Base-by-base conservation (phyloP, 2,888 invertebrate genomes). In the Carabus problematicus region DNA sequence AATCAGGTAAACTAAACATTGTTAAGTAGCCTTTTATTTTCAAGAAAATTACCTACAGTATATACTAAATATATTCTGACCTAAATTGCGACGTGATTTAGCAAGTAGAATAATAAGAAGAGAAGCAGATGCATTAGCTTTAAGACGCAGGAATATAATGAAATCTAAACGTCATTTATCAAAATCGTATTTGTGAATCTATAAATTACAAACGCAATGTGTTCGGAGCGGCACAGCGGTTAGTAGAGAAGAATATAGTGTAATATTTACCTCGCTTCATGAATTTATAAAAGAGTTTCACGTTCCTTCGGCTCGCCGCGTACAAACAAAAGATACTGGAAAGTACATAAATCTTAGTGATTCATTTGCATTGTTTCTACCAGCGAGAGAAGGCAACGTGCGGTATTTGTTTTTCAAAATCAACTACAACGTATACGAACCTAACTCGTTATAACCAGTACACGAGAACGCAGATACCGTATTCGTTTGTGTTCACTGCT, bases 311-410 rank as follows among this genome's bases (percentile, higher is more conserved):
- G 55, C 64, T 43, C 12, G 11, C 12, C 64, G 39, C 56, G 64
- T 55, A 52, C 66, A 66, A 66, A 66, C 66, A 66, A 66, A 66
- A 66, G 66, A 66, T 66, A 66, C 66, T 66, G 12, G 47, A 66
- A 58, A 52, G 66, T 66, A 59, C 66, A 66, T 66, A 66, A 66
- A 66, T 66, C 66, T 66, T 59, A 40, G 59, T 66, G 66, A 66
- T 66, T 66, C 66, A 66, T 66, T 66, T 66, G 66, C 58, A 66
- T 66, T 66, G 58, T 66, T 66, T 66, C 66, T 66, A 66, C 47
- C 12, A 12, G 47, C 12, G 47, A 16, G 12, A 14, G 47, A 16
- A 1, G 1, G 47, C 29, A 66, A 43, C 58, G 59, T 43, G 29
- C 40, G 66, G 29, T 66, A 66, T 66, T 66, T 66, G 66, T 66